Evolutionary conservation across 2,797 vertebrate species (phyloP).

Genomic region (Sebastes nivosus): DNA sequence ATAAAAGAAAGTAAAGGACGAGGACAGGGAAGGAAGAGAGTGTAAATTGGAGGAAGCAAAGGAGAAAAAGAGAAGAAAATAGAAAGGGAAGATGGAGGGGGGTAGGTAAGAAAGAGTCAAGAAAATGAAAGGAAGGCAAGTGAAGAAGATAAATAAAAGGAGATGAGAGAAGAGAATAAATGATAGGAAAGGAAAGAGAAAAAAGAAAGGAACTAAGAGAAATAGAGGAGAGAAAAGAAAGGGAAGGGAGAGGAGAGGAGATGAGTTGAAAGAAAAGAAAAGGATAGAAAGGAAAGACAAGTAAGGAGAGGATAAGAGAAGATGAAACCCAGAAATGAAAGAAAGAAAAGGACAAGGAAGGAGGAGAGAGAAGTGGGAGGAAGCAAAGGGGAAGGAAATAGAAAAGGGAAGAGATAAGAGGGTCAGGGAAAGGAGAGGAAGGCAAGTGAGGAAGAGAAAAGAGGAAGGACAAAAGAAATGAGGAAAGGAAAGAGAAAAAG

Average conservation of each 20-base stretch:
- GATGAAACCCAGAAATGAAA: not conserved
- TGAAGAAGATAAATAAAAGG: no score
- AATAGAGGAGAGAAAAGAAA: no score
- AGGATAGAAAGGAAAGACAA: not conserved
- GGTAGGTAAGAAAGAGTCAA: no score
- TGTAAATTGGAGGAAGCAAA: no score
- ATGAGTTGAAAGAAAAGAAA: not conserved
- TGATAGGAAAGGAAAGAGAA: no score
- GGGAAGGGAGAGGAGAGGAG: no score
- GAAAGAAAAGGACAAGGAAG: not conserved
- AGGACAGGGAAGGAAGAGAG: not conserved
- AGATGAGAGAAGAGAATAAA: no score
- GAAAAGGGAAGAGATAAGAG: no score
- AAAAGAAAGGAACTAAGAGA: not conserved
- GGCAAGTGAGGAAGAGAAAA: not conserved
- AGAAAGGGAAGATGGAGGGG: no score
- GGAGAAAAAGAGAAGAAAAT: no score
- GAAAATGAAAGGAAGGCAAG: no score
- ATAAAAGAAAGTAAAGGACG: no score
- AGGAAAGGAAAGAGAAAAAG: not conserved
- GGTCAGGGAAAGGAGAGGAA: not conserved
- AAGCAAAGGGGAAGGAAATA: not conserved
- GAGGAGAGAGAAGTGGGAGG: not conserved
- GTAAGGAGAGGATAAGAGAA: not conserved
- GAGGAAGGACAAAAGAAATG: not conserved